A percentile compares a stretch with the other conserved stretches of the same genome.
Conservation (phyloP, 2,888 invertebrate genomes). For the Acanthopleura granulata region DNA sequence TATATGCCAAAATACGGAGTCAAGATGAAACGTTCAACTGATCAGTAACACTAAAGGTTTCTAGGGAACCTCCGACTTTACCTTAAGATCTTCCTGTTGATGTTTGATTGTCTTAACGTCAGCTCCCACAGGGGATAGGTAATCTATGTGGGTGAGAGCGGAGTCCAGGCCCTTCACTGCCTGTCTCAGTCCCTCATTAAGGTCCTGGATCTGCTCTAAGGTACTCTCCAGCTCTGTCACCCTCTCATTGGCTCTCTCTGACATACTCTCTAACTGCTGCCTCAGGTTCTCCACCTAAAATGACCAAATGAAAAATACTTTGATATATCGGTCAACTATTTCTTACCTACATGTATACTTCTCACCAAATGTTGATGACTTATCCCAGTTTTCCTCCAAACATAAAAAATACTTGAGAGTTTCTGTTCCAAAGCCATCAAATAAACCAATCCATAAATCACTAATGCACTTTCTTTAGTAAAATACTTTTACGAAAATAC, state of each 20-base stretch:
- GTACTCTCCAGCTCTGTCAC: slow-evolving; percentile 56
- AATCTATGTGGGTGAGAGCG: slow-evolving; percentile 52
- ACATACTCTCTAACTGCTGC: slow-evolving; percentile 83
- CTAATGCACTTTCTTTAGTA: too few relatives aligned
- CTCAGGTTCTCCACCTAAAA: slow-evolving; percentile 80
- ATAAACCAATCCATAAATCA: too few relatives aligned
- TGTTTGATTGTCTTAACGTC: slow-evolving; percentile 91
- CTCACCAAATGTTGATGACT: too few relatives aligned
- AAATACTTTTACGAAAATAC: too few relatives aligned
- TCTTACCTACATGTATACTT: too few relatives aligned
- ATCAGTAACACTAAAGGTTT: too few relatives aligned
- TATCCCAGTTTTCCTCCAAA: too few relatives aligned
- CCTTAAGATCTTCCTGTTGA: slow-evolving; percentile 91
- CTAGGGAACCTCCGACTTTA: slow-evolving; percentile 26
- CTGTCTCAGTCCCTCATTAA: slow-evolving; percentile 46
- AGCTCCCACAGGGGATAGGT: slow-evolving; percentile 83
- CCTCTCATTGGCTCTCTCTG: slow-evolving; percentile 78
- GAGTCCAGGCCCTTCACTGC: slow-evolving; percentile 50
- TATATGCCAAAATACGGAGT: too few relatives aligned
- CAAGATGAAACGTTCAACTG: too few relatives aligned
- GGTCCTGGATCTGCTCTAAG: slow-evolving; percentile 44
- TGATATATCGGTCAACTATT: not conserved
- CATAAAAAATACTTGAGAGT: too few relatives aligned
- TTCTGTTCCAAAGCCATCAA: too few relatives aligned
- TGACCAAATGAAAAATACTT: not conserved